phyloP scores from a whole-genome alignment of 2,797 vertebrate species.

The Apogon hyalosoma region DNA sequence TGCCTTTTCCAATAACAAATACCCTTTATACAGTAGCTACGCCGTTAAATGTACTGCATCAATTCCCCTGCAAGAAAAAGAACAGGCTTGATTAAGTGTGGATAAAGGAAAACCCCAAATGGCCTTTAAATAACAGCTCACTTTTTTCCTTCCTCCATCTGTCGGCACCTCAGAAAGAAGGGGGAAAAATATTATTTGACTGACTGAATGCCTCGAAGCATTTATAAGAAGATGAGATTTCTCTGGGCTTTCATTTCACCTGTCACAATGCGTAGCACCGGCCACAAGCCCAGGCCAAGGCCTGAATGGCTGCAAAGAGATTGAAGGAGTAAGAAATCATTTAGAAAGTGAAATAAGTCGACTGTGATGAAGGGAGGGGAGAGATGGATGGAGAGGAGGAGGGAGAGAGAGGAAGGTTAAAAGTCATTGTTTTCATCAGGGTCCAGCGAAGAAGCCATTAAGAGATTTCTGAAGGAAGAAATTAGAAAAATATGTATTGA shows the following conservation, averaged over 20 bases:
- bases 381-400: slow-evolving; percentile 47
- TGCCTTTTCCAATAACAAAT: slow-evolving; percentile 28
- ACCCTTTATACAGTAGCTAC: slow-evolving; percentile 31
- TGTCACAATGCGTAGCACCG: slow-evolving; percentile 77
- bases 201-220: slow-evolving; percentile 79
- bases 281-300: slow-evolving; percentile 64
- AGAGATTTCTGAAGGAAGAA: slow-evolving; percentile 82
- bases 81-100: slow-evolving; percentile 72
- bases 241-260: slow-evolving; percentile 84
- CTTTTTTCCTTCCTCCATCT: slow-evolving; percentile 55
- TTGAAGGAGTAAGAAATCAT: slow-evolving; percentile 83
- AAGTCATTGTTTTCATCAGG: slow-evolving; percentile 86
- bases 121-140: slow-evolving; percentile 69
- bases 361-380: slow-evolving; percentile 63
- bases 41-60: slow-evolving; percentile 41
- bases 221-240: slow-evolving; percentile 86
- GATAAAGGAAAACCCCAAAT: slow-evolving; percentile 73
- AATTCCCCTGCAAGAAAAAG: slow-evolving; percentile 14
- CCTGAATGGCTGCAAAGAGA: slow-evolving; percentile 78
- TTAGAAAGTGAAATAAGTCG: slow-evolving; percentile 83
- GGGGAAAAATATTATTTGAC: slow-evolving; percentile 65
- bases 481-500: slow-evolving; percentile 83
- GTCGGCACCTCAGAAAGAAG: slow-evolving; percentile 60
- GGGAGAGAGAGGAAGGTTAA: slow-evolving; percentile 68
- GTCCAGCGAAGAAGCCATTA: slow-evolving; percentile 79